Evolutionary conservation across 2,113 vertebrate species (phyloP).

Genomic region (Ammodytes dubius): DNA sequence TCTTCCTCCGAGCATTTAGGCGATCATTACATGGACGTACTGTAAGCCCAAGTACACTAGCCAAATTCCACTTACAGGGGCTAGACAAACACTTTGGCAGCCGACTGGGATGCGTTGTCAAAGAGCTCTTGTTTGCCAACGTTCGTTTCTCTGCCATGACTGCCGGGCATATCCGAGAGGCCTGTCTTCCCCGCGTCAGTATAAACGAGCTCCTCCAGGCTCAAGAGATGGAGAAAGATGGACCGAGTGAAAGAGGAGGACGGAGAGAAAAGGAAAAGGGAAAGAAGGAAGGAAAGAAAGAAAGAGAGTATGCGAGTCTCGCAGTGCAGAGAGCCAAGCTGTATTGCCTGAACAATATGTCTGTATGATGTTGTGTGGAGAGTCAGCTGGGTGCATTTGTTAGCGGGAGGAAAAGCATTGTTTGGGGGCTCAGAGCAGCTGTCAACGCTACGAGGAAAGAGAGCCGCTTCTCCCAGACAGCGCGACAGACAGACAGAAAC

Average conservation of each 20-base stretch:
- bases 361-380: conserved; percentile 55
- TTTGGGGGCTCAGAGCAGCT: conserved; percentile 72
- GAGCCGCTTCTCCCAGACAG: conserved; percentile 26
- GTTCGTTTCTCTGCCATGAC: conserved; percentile 55
- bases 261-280: conserved; percentile 15
- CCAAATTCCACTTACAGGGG: conserved; percentile 56
- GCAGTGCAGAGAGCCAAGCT: conserved; percentile 31
- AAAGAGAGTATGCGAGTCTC: conserved; percentile 37
- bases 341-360: conserved; percentile 64
- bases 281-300: conserved; percentile 8
- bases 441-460: conserved; percentile 61
- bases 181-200: conserved; percentile 66
- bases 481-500: conserved; percentile 60
- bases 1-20: neutral
- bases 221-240: conserved; percentile 33
- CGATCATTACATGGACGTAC: conserved; percentile 9
- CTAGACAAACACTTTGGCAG: conserved; percentile 61
- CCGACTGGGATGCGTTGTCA: conserved; percentile 60
- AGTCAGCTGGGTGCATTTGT: conserved; percentile 72
- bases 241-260: conserved; percentile 32
- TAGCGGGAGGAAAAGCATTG: conserved; percentile 43
- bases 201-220: conserved; percentile 71
- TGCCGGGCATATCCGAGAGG: conserved; percentile 55
- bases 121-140: conserved; percentile 47
- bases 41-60: conserved; percentile 42